Conservation (phyloP, 1,140 invertebrate genomes). For the Paramacrobiotus metropolitanus region DNA sequence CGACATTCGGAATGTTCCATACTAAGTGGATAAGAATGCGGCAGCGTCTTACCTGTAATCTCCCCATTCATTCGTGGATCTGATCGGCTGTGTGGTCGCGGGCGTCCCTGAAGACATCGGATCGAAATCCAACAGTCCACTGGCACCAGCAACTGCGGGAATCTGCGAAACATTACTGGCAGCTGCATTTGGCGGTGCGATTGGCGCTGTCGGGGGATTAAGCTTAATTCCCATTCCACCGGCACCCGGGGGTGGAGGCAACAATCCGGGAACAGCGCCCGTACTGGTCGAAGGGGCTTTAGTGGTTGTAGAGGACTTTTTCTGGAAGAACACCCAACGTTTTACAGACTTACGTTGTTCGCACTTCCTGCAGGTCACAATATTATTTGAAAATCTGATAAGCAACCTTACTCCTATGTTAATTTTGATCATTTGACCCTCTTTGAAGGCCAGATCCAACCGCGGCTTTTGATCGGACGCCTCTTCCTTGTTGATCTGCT, state of each 20-base stretch:
- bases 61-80: background rate
- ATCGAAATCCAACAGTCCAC: background rate
- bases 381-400: too few species aligned
- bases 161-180: background rate
- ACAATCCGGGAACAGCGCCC: slow-evolving; percentile 31
- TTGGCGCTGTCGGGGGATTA: background rate
- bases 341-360: too few species aligned
- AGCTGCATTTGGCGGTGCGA: background rate
- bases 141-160: too few species aligned
- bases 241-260: slow-evolving; percentile 60
- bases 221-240: too few species aligned
- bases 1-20: too few species aligned
- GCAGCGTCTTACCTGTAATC: background rate
- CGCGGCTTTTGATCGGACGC: slow-evolving; percentile 40
- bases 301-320: slow-evolving; percentile 39
- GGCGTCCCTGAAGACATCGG: background rate
- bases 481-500: slow-evolving; percentile 41
- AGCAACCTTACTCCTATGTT: slow-evolving; percentile 50
- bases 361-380: too few species aligned
- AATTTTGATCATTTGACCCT: slow-evolving; percentile 93
- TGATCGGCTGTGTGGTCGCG: background rate
- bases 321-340: slow-evolving; percentile 6
- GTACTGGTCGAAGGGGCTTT: slow-evolving; percentile 30
- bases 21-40: too few species aligned
- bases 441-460: slow-evolving; percentile 87